Percentiles rank a stretch among this genome's conserved stretches.
Conservation (phyloP, 2,888 invertebrate genomes). For the Phortica okadai region DNA sequence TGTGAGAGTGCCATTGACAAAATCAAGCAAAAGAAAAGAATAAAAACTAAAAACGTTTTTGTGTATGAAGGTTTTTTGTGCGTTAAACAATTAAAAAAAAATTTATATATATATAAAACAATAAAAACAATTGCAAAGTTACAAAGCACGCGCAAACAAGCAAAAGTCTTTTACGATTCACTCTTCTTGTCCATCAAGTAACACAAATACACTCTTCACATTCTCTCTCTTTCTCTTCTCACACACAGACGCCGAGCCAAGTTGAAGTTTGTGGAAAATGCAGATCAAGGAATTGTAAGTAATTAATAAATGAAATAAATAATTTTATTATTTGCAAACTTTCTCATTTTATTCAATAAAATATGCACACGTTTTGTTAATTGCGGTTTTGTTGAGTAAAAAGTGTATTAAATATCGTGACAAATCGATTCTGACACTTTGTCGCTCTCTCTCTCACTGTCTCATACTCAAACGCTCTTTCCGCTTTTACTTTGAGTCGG, state of each 20-base stretch:
- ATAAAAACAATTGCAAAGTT: constrained; percentile 21
- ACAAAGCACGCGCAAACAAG: constrained; percentile 21
- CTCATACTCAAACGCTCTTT: constrained; percentile 1
- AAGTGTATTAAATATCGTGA: constrained; percentile 5
- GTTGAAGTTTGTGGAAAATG: constrained; percentile 59
- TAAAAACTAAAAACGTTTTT: constrained; percentile 1
- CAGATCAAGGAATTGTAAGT: constrained; percentile 74
- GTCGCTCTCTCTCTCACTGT: constrained; percentile 42
- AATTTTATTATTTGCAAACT: not conserved
- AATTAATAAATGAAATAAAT: constrained; percentile 4
- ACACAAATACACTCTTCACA: not conserved
- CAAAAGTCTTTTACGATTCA: constrained; percentile 45
- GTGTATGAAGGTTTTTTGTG: constrained; percentile 58
- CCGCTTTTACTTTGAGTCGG: not conserved
- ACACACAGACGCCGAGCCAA: constrained; percentile 16
- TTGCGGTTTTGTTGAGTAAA: not conserved
- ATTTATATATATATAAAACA: constrained; percentile 5
- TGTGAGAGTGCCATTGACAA: constrained; percentile 5
- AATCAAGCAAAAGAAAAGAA: constrained; percentile 5
- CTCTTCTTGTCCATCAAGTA: constrained; percentile 28
- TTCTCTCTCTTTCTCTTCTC: constrained; percentile 30
- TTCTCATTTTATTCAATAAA: not conserved
- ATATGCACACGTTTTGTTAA: not conserved
- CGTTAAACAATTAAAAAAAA: not conserved
- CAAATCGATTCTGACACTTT: constrained; percentile 3